phyloP scores from a whole-genome alignment of 2,888 invertebrate species.

The Cataglyphis altisquamis region DNA sequence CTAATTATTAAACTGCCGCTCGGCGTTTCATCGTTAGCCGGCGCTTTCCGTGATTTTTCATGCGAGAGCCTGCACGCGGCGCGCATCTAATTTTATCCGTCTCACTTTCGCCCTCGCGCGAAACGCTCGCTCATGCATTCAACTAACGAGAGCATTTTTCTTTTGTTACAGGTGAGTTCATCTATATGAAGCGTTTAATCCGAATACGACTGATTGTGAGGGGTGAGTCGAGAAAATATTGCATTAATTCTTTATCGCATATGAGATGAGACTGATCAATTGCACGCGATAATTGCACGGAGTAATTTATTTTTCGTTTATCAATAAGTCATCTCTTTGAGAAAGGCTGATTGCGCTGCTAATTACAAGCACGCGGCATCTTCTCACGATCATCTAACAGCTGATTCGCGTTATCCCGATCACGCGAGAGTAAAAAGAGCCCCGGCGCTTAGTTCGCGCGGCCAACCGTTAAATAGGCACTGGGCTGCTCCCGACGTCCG shows the following conservation, averaged over 20 bases:
- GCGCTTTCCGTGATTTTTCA: slow-evolving; percentile 37
- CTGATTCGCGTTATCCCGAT: slow-evolving; percentile 40
- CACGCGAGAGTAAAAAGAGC: slow-evolving; percentile 51
- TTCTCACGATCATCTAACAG: slow-evolving; percentile 49
- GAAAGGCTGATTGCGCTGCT: slow-evolving; percentile 15
- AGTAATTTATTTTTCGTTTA: slow-evolving; percentile 18
- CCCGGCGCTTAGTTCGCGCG: slow-evolving; percentile 65
- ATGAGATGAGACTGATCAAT: not conserved
- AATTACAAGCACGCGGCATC: slow-evolving; percentile 41
- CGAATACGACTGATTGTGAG: not conserved
- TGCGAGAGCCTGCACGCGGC: not conserved
- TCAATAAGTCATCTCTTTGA: slow-evolving; percentile 13
- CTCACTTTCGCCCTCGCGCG: slow-evolving; percentile 32
- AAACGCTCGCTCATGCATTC: not conserved
- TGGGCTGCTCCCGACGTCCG: slow-evolving; percentile 36
- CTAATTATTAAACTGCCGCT: slow-evolving; percentile 55
- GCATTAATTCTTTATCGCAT: not conserved
- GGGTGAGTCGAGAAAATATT: slow-evolving; percentile 22
- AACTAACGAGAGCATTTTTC: slow-evolving; percentile 32
- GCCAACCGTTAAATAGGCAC: slow-evolving; percentile 67
- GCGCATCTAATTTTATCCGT: slow-evolving; percentile 35
- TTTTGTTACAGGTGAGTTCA: slow-evolving; percentile 61
- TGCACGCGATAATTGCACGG: not conserved
- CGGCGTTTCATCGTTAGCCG: slow-evolving; percentile 19
- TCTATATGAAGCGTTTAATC: not conserved